Percentiles rank a stretch among this genome's conserved stretches.
Evolutionary conservation across 2,888 invertebrate genomes (phyloP).

Genomic region (Drosophila incognita): DNA sequence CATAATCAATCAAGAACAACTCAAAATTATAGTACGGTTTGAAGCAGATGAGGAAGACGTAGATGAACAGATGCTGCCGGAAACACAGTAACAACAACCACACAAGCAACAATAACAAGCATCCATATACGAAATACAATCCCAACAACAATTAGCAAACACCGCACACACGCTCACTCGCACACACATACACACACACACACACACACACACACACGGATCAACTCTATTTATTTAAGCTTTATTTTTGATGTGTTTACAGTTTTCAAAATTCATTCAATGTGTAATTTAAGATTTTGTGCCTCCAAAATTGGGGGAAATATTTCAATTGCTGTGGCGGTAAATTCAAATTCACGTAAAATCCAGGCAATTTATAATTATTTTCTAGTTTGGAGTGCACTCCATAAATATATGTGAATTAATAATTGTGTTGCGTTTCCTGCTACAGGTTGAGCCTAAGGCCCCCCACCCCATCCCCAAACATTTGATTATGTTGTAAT

Average conservation of each 20-base stretch:
- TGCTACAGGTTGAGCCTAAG: slow-evolving; percentile 67
- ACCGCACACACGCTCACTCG: not conserved
- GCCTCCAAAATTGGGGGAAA: not conserved
- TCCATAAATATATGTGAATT: not conserved
- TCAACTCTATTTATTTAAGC: slow-evolving; percentile 33
- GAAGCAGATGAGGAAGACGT: slow-evolving; percentile 6
- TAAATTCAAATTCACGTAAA: not conserved
- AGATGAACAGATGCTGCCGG: not conserved
- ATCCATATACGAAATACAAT: not conserved
- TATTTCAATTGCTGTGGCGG: not conserved
- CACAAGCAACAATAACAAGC: slow-evolving; percentile 11
- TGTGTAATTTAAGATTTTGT: slow-evolving; percentile 31
- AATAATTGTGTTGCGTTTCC: slow-evolving; percentile 34
- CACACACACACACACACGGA: not conserved
- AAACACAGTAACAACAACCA: slow-evolving; percentile 9
- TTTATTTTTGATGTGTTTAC: slow-evolving; percentile 23
- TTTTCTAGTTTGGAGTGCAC: slow-evolving; percentile 8
- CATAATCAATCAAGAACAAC: slow-evolving; percentile 20
- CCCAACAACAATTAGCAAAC: slow-evolving; percentile 1
- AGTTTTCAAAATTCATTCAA: slow-evolving; percentile 36
- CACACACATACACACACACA: not conserved
- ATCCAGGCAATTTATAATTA: not conserved
- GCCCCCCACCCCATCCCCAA: slow-evolving; percentile 9
- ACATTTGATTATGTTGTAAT: slow-evolving; percentile 45
- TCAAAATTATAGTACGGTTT: not conserved